These are phyloP conservation scores for Chiroxiphia lanceolata DNA, from an alignment of 2,797 vertebrate species.

Conservation along the genomic window DNA sequence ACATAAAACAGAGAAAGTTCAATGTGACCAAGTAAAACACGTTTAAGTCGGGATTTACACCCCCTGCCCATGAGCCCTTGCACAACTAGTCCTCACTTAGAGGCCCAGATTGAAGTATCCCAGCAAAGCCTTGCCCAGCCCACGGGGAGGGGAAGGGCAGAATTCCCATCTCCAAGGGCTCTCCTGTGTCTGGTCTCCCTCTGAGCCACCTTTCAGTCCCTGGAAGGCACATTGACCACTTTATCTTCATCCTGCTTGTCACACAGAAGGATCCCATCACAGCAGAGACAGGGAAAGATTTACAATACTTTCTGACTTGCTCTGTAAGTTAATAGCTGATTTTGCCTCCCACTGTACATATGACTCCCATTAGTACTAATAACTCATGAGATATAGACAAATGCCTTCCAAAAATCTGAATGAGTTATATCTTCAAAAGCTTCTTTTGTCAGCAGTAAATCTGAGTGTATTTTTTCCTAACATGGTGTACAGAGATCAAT, in stretches of 20 bases:
- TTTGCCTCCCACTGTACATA: background rate
- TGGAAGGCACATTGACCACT: fast-evolving
- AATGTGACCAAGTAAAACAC: background rate
- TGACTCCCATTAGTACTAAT: background rate
- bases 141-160: background rate
- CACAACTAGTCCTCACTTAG: background rate
- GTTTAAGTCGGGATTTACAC: background rate
- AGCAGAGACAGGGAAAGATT: background rate
- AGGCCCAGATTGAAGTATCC: background rate
- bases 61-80: background rate
- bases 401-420: background rate
- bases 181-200: background rate
- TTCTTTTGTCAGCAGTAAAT: background rate
- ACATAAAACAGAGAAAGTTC: background rate
- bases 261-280: background rate
- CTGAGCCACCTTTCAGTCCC: background rate
- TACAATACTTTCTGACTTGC: background rate
- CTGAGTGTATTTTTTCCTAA: background rate
- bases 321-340: background rate
- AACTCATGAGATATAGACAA: background rate
- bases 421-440: background rate
- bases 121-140: background rate
- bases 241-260: background rate
- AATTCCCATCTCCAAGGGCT: background rate
- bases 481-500: background rate